Evolutionary conservation across 2,797 vertebrate genomes (phyloP).

Genomic region (Caiman crocodilus): DNA sequence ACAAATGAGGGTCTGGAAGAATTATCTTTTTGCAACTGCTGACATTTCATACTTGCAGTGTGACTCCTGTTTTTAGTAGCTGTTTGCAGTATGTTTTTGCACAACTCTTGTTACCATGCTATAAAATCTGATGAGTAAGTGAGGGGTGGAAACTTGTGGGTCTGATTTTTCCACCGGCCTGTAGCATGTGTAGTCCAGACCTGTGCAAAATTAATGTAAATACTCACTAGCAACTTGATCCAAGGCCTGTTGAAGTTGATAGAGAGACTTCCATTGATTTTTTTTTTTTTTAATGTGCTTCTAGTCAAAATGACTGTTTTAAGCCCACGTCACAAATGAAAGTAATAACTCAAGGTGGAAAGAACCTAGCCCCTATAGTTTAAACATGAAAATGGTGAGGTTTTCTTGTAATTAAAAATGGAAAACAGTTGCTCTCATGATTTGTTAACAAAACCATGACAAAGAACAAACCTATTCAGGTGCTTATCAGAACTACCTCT

Average conservation of each 20-base stretch:
- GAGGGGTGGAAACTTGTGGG: not conserved
- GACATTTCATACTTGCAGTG: not conserved
- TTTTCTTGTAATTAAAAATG: slow-evolving; percentile 36
- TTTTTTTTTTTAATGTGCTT: fast-evolving
- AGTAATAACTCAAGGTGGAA: too few species aligned
- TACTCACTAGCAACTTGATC: not conserved
- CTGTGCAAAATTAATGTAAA: not conserved
- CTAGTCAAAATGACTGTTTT: not conserved
- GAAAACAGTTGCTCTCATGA: slow-evolving; percentile 48
- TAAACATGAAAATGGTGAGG: not conserved
- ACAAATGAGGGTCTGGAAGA: not conserved
- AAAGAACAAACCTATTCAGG: not conserved
- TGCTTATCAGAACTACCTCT: not conserved
- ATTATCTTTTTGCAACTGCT: not conserved
- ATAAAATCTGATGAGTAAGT: not conserved
- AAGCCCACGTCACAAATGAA: not conserved
- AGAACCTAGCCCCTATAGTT: not conserved
- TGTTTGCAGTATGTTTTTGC: not conserved
- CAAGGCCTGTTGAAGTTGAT: not conserved
- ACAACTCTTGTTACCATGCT: not conserved
- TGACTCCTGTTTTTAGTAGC: not conserved
- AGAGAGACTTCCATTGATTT: not conserved
- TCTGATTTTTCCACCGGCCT: not conserved
- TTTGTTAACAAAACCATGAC: slow-evolving; percentile 21
- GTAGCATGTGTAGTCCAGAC: not conserved